Evolutionary conservation across 2,888 invertebrate genomes (phyloP).

Genomic region (Dastarcus helophoroides): DNA sequence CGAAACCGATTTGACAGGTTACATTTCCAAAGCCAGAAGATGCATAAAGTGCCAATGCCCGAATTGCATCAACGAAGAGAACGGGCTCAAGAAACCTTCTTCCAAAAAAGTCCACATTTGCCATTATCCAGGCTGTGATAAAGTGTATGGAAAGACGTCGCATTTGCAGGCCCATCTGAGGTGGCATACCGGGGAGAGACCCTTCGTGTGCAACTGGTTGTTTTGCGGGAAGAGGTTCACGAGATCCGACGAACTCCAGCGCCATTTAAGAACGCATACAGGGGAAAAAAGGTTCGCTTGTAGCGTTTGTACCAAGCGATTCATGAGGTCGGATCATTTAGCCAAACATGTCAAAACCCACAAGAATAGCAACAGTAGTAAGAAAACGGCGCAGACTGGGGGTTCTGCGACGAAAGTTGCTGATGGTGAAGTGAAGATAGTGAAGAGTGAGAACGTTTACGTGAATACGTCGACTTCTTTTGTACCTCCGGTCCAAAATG

Average conservation of each 20-base stretch:
- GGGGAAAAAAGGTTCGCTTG: conserved; percentile 84
- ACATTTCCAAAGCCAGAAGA: conserved; percentile 47
- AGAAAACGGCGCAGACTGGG: no score
- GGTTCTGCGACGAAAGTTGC: no score
- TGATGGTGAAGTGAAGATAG: no score
- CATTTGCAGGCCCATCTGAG: conserved; percentile 54
- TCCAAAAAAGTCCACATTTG: conserved; percentile 77
- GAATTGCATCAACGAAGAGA: conserved; percentile 72
- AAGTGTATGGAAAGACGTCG: conserved; percentile 87
- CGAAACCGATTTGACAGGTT: conserved; percentile 26
- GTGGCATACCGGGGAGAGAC: conserved; percentile 89
- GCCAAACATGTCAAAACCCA: conserved; percentile 89
- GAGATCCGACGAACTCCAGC: conserved; percentile 80
- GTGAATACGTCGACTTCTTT: no score
- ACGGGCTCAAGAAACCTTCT: conserved; percentile 64
- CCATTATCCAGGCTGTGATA: conserved; percentile 76
- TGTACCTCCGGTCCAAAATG: no score
- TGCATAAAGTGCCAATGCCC: conserved; percentile 70
- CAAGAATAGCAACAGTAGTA: conserved; percentile 49
- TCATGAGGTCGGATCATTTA: conserved; percentile 90
- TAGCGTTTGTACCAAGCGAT: conserved; percentile 75
- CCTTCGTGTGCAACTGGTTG: conserved; percentile 80
- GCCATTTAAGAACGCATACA: conserved; percentile 81
- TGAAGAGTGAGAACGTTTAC: no score
- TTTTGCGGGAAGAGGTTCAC: conserved; percentile 88